Conservation (phyloP, 2,113 vertebrate species). For the Oceanites oceanicus region DNA sequence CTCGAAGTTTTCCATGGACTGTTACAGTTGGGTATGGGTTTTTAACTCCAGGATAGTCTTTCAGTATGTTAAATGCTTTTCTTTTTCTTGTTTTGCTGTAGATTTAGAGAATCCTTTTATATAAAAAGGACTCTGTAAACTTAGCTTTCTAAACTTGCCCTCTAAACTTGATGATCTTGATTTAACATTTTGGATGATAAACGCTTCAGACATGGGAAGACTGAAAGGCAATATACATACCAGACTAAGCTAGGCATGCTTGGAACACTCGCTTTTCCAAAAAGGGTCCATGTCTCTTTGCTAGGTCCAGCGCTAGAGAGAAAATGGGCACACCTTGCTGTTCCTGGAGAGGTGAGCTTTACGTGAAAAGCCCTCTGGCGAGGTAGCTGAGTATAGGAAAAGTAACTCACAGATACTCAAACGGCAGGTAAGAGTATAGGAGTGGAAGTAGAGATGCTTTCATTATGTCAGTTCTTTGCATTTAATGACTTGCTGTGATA, state of each 20-base stretch:
- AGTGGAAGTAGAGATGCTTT: neutral
- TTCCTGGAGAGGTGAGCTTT: neutral
- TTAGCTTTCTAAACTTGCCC: neutral
- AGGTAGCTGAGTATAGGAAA: neutral
- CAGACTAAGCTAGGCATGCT: neutral
- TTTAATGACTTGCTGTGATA: neutral
- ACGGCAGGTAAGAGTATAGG: neutral
- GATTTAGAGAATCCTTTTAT: neutral
- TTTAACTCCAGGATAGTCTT: neutral
- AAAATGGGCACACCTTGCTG: neutral
- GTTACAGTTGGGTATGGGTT: neutral
- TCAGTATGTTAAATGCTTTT: neutral
- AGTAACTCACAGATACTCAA: neutral
- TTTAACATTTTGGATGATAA: neutral
- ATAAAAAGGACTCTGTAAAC: neutral
- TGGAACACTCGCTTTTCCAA: neutral
- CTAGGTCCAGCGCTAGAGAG: neutral
- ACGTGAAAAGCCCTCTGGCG: neutral
- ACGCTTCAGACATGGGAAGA: neutral
- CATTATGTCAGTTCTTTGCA: neutral
- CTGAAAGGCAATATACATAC: no score
- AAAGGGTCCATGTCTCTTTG: neutral
- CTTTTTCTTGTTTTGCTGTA: neutral
- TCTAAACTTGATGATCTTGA: neutral
- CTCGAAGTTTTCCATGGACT: fast-evolving